Conservation (phyloP, 2,888 invertebrate species). For the Pachliopta kotzebuea region DNA sequence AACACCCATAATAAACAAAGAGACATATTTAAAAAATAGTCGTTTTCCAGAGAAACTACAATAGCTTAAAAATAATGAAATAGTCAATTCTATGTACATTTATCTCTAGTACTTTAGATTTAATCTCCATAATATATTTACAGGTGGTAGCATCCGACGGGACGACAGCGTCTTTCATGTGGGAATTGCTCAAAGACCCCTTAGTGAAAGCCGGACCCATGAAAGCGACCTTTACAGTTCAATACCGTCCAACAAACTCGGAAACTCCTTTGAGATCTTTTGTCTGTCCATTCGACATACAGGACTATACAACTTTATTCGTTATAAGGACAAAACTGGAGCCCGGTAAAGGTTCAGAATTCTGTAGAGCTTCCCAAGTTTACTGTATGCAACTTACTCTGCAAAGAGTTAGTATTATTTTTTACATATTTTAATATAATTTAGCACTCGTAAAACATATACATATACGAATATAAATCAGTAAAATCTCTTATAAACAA, state of each 20-base stretch:
- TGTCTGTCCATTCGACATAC: constrained; percentile 88
- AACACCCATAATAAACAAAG: too few relatives aligned
- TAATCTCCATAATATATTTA: constrained; percentile 31
- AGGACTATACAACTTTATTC: constrained; percentile 92
- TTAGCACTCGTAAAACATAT: too few relatives aligned
- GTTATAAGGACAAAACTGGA: constrained; percentile 89
- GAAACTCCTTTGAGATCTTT: constrained; percentile 68
- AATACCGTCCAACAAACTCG: constrained; percentile 51
- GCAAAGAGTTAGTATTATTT: constrained; percentile 71
- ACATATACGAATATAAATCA: too few relatives aligned
- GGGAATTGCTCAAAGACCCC: constrained; percentile 87
- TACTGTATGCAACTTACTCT: constrained; percentile 90
- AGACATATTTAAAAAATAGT: too few relatives aligned
- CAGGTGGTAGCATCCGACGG: constrained; percentile 85
- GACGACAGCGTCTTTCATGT: constrained; percentile 89
- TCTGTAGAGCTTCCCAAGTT: constrained; percentile 93
- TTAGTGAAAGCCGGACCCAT: constrained; percentile 79
- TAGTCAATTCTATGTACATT: not conserved
- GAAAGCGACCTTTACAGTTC: constrained; percentile 66
- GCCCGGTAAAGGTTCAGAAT: constrained; percentile 89
- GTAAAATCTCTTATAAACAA: too few relatives aligned
- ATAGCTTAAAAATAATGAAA: too few relatives aligned
- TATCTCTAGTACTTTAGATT: not conserved
- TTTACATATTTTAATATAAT: not conserved
- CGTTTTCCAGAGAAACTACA: too few relatives aligned